Base-by-base conservation (phyloP, 2,797 vertebrate species). In the Ambastaia sidthimunki region DNA sequence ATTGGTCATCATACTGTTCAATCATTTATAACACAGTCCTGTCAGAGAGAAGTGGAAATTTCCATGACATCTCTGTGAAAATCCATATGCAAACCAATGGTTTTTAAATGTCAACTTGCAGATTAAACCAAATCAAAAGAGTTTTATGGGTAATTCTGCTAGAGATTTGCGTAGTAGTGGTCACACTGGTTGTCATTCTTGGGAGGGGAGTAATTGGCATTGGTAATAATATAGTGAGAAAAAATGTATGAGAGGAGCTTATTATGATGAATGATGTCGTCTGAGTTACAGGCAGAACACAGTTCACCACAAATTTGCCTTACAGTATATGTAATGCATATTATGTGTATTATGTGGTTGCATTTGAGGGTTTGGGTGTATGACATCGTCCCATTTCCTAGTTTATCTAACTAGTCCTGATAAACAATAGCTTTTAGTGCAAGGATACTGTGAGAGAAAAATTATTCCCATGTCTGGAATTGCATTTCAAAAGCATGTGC, bases 131-230 rank as follows among this genome's bases (percentile, higher is more conserved):
- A 67, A 76, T 69, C 75, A 74, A 68, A 77, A 31, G 69, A 82
- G 52, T 66, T 48, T 63, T 60, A 10, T 23, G 52, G 47, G 31
- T 15, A 66, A 57, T 72, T 9, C 73, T 41, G 44, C 76, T 54
- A 3, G 57, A 31, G 81, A 72, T 76, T 83, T 83, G 74, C 48
- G 37, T 59, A 54, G 50, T 73, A 54, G 80, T 73, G 81, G 78
- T 78, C 75, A 76, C 75, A 57, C 34, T 68, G 75, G 66, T 81
- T 79, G 76, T 73, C 79, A 79, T 72, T 83, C 68, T 54, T 81
- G 81, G 81, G 84, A 78, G 82, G 74, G 77, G 71, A 76, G 59
- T 78, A 59, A 44, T 48, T 81, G 70, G 16, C 62, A 80, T 68
- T 50, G 21, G 34, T 71, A 78, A 75, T 80, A 78, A 80, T 47